Evolutionary conservation across 2,113 vertebrate species (phyloP), one percentile per base, ranked within the genome.

Genomic region (Tichodroma muraria): DNA sequence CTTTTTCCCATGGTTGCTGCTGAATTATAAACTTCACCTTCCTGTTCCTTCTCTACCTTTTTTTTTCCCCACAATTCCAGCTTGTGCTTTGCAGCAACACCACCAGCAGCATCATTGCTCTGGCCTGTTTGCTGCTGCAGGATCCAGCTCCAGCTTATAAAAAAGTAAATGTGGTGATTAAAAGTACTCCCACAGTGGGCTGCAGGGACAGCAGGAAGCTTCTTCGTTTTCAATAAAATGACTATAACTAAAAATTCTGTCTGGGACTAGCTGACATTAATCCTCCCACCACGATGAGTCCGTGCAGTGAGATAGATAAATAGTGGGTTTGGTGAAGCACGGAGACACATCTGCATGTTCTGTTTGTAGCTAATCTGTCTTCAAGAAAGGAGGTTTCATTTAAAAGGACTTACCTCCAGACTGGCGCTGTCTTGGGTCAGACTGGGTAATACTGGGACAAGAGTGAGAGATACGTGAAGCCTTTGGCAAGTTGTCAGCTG

Each of bases 131-230:
- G 78, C 95, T 98, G 12, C 54, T 93, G 49, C 92, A 96, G 86
- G 88, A 97, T 35, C 76, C 84, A 82, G 19, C 24, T 91, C 42
- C 10, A 20, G 31, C 45, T 92, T 35, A 23, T 31, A 28, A 86
- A 87, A 97, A 95, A 91, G 96, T 97, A 97, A 97, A 98, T 88
- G 95, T 65, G 50, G 82, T 94, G 38, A 54, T 91, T 89, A 47
- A 71, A 78, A 89, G 31, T 37, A 10, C 61, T 93, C 11, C 56
- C 25, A 14, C 15, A 49, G 31, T 4, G 18, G 53, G 68, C 21
- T 65, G 71, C 85, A 85, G 82, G 59, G 31, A 92, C 78, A 84
- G 80, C 59, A 82, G 71, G 84, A 93, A 90, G 38, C 71, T 91
- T 19, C 63, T 53, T 38, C 12, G 10, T 37, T 89, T 93, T 91